Percentiles rank a stretch among this genome's conserved stretches.
These are phyloP conservation scores for Lycopodina hypogea DNA, from an alignment of 37 sponge, comb jelly and placozoan genomes.

Conservation along the genomic window DNA sequence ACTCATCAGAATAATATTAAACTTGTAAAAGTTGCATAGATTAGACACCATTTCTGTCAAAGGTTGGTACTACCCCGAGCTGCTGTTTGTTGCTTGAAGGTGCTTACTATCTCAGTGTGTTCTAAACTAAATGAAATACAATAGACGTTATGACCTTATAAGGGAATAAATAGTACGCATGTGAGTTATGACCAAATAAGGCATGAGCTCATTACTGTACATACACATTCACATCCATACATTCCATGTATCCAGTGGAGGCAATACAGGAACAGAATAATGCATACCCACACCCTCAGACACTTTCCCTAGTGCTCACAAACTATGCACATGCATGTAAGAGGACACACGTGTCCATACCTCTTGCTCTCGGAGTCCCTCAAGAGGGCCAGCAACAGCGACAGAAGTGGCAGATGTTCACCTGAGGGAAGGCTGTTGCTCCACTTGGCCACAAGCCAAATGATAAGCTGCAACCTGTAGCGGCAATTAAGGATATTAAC, in stretches of 20 bases:
- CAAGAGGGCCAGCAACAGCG: slow-evolving; percentile 17
- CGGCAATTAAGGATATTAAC: not conserved
- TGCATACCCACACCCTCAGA: not conserved
- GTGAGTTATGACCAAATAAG: too few relatives aligned
- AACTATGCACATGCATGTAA: not conserved
- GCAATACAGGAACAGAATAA: not conserved
- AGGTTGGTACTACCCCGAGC: too few relatives aligned
- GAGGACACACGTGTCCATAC: slow-evolving; percentile 1
- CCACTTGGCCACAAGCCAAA: slow-evolving; percentile 36
- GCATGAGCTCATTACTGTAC: too few relatives aligned
- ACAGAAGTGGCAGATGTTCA: slow-evolving; percentile 21
- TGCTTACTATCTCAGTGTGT: too few relatives aligned
- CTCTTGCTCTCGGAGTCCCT: slow-evolving; percentile 31
- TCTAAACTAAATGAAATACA: too few relatives aligned
- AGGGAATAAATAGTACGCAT: too few relatives aligned
- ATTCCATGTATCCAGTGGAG: too few relatives aligned
- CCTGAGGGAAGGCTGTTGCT: slow-evolving; percentile 16
- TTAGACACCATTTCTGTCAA: too few relatives aligned
- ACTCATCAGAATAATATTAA: too few relatives aligned
- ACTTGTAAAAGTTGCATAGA: too few relatives aligned
- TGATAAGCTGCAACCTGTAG: slow-evolving; percentile 45
- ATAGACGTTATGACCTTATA: too few relatives aligned
- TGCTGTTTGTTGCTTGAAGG: too few relatives aligned
- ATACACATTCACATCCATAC: slow-evolving; percentile 19
- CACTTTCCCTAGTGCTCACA: not conserved